phyloP scores from a whole-genome alignment of 2,113 vertebrate species.

The Cinclus mexicanus region DNA sequence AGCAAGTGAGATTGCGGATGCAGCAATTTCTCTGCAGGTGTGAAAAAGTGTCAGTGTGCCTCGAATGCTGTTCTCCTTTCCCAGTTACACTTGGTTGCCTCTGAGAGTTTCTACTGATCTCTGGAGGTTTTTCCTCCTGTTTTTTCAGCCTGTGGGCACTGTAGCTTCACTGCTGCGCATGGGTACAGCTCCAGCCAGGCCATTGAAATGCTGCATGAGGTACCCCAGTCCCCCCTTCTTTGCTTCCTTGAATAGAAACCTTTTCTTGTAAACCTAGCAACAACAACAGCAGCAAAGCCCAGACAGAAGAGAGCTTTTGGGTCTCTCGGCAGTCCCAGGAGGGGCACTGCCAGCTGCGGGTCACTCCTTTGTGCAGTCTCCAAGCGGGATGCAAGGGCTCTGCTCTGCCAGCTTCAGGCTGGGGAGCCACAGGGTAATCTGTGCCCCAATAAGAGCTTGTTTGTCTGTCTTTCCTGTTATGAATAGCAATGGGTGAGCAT shows the following conservation, averaged over 20 bases:
- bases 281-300: neutral
- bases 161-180: neutral
- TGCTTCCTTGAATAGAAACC: neutral
- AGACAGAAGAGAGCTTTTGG: neutral
- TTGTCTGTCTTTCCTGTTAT: neutral
- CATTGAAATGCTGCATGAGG: neutral
- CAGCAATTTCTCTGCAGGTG: neutral
- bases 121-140: neutral
- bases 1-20: neutral
- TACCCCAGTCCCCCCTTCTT: neutral
- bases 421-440: neutral
- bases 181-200: neutral
- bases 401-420: neutral
- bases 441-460: neutral
- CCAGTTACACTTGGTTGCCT: neutral
- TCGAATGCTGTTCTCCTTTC: neutral
- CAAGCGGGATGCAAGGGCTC: neutral
- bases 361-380: neutral
- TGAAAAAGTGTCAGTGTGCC: neutral
- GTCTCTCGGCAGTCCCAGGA: neutral
- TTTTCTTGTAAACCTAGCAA: neutral
- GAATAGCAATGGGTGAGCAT: neutral
- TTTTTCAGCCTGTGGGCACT: neutral
- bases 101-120: neutral
- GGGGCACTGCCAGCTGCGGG: neutral